A percentile compares a stretch with the other conserved stretches of the same genome.
Conservation (phyloP, 2,113 vertebrate genomes). For the Hemibagrus wyckioides region DNA sequence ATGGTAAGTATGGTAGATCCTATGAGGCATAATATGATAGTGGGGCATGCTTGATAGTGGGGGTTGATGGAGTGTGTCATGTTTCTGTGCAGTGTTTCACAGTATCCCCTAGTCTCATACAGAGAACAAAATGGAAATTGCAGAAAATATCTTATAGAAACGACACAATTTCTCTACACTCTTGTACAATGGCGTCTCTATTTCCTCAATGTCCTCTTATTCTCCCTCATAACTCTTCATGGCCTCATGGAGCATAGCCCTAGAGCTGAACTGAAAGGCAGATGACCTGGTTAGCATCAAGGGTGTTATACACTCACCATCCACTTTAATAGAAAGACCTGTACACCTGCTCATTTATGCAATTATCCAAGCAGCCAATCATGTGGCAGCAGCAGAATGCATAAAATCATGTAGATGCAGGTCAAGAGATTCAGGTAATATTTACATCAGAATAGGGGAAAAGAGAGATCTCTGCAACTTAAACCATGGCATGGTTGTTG, state of each 20-base stretch:
- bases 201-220: not conserved
- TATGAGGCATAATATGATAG: slow-evolving; percentile 40
- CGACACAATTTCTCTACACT: not conserved
- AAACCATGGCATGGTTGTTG: too few species aligned
- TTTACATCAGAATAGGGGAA: too few species aligned
- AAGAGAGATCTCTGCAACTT: too few species aligned
- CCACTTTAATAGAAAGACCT: too few species aligned
- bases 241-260: not conserved
- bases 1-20: slow-evolving; percentile 40
- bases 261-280: not conserved
- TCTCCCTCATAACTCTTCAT: not conserved
- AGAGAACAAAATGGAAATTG: slow-evolving; percentile 45
- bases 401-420: too few species aligned
- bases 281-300: not conserved
- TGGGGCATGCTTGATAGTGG: slow-evolving; percentile 29
- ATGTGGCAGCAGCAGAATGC: too few species aligned
- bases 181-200: not conserved
- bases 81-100: slow-evolving; percentile 44
- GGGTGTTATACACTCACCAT: not conserved
- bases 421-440: too few species aligned
- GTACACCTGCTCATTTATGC: too few species aligned
- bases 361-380: too few species aligned
- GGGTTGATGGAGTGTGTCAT: slow-evolving; percentile 38
- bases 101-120: slow-evolving; percentile 48
- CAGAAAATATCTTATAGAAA: not conserved